A percentile compares a stretch with the other conserved stretches of the same genome.
Conservation (phyloP, 1,140 invertebrate species). For the Neotoxoptera formosana region DNA sequence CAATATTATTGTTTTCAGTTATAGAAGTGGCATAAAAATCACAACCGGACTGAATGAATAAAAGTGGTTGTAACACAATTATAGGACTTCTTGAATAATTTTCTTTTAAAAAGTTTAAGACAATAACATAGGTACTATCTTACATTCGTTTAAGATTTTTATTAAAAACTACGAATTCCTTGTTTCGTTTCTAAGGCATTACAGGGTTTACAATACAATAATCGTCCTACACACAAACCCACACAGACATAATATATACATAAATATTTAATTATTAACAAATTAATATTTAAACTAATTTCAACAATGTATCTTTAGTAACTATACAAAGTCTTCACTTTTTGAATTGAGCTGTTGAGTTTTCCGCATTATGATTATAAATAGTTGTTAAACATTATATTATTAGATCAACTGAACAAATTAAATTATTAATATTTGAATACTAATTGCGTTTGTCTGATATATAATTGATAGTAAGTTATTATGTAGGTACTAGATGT, state of each 20-base stretch:
- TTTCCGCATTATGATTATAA: not conserved
- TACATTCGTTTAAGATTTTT: too few species aligned
- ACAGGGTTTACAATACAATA: not conserved
- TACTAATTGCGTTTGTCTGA: not conserved
- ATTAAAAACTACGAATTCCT: too few species aligned
- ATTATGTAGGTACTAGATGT: not conserved
- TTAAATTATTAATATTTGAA: not conserved
- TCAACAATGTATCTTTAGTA: not conserved
- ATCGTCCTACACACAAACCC: accelerated
- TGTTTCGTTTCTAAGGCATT: not conserved
- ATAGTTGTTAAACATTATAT: not conserved
- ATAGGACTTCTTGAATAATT: too few species aligned
- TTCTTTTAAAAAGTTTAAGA: not conserved
- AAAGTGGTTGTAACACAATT: too few species aligned
- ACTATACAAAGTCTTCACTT: too few species aligned
- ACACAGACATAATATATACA: not conserved
- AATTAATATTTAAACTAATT: not conserved
- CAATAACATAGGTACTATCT: too few species aligned
- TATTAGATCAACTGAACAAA: not conserved
- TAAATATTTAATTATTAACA: not conserved
- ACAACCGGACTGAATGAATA: too few species aligned
- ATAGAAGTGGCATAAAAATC: too few species aligned
- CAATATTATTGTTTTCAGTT: too few species aligned
- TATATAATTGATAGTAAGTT: not conserved
- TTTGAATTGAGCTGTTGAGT: not conserved